A percentile compares a stretch with the other conserved stretches of the same genome.
Evolutionary conservation across 2,888 invertebrate genomes (phyloP).

Genomic region (Yponomeuta plumbellus): DNA sequence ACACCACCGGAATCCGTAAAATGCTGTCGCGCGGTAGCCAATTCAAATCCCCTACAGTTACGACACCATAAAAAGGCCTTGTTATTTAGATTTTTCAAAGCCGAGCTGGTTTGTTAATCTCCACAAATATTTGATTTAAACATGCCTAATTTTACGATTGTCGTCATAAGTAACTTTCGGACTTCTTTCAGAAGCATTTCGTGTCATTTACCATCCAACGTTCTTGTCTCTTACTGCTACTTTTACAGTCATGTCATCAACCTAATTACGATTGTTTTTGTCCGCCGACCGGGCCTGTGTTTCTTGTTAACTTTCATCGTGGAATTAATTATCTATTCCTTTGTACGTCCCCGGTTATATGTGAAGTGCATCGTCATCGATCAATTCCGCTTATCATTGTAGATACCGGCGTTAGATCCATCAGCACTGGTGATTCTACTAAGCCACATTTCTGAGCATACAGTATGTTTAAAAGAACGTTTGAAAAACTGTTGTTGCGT

Average conservation of each 20-base stretch:
- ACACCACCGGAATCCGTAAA: conserved; percentile 15
- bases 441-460: not conserved
- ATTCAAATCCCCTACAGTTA: conserved; percentile 18
- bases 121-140: conserved; percentile 10
- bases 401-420: conserved; percentile 19
- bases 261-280: conserved; percentile 42
- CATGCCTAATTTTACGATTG: no score
- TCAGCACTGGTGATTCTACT: not conserved
- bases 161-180: no score
- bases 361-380: conserved; percentile 59
- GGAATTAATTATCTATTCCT: conserved; percentile 67
- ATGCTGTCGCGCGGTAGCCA: conserved; percentile 13
- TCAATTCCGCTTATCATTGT: conserved; percentile 66
- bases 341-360: conserved; percentile 43
- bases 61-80: conserved; percentile 13
- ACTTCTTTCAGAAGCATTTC: no score
- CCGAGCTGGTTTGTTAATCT: conserved; percentile 20
- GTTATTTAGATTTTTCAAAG: conserved; percentile 25
- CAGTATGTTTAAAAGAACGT: not conserved
- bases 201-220: conserved; percentile 14
- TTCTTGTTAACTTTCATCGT: conserved; percentile 56
- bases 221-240: conserved; percentile 29
- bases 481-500: not conserved
- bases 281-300: conserved; percentile 37
- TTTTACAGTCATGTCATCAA: conserved; percentile 27